Evolutionary conservation across 2,888 invertebrate genomes (phyloP), one percentile per base, ranked within the genome.

Genomic region (Andricus curvator): DNA sequence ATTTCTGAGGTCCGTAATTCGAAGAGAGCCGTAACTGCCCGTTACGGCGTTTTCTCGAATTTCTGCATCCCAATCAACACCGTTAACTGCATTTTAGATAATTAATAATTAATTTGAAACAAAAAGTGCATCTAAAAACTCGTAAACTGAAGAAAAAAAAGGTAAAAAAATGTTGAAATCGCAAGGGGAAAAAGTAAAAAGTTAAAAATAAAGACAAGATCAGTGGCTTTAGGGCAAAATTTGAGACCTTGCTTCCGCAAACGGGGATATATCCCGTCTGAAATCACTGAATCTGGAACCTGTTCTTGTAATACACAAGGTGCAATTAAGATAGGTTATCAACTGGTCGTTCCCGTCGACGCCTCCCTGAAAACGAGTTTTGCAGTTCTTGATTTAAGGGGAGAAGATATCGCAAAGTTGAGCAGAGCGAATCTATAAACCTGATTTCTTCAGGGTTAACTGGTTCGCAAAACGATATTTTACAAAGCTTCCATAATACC

Each of bases 311-410:
- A 29, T 48, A 70, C 51, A 70, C 11, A 70, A 70, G 51, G 70
- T 51, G 70, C 70, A 51, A 70, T 51, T 51, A 70, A 70, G 70
- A 70, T 70, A 70, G 51, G 51, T 70, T 70, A 70, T 70, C 70
- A 70, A 29, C 51, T 70, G 33, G 33, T 29, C 51, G 51, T 70
- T 70, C 48, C 51, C 70, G 48, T 70, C 70, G 29, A 51, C 70
- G 70, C 70, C 70, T 70, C 25, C 51, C 37, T 29, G 25, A 70
- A 70, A 70, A 70, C 70, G 51, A 70, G 70, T 70, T 51, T 70
- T 70, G 70, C 70, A 51, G 51, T 25, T 48, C 29, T 70, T 29
- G 70, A 70, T 70, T 33, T 51, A 70, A 70, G 51, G 48, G 29
- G 70, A 51, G 70, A 70, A 29, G 51, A 51, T 51, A 51, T 70